Evolutionary conservation across 2,888 invertebrate genomes (phyloP).

Genomic region (Microchrysa polita): DNA sequence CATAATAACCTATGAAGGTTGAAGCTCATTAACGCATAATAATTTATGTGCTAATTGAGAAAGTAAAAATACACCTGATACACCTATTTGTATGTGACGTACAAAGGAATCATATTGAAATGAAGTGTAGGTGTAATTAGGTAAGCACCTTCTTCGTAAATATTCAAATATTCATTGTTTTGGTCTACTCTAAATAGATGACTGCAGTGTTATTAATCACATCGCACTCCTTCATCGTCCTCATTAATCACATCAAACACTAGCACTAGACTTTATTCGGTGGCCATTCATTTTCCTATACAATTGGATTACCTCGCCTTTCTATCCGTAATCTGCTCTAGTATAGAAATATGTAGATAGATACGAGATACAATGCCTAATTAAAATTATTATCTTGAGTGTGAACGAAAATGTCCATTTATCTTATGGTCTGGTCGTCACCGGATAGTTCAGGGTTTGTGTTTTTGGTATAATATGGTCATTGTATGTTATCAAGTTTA

Average conservation of each 20-base stretch:
- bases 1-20: too few species aligned
- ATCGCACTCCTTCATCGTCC: slow-evolving; percentile 2
- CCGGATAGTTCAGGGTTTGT: not conserved
- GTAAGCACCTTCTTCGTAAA: too few species aligned
- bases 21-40: too few species aligned
- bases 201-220: not conserved
- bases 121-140: too few species aligned
- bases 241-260: not conserved
- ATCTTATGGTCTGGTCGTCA: not conserved
- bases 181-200: not conserved
- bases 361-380: not conserved
- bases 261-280: not conserved
- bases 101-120: too few species aligned
- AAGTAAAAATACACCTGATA: too few species aligned
- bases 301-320: not conserved
- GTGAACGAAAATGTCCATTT: not conserved
- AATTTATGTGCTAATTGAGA: too few species aligned
- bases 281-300: not conserved
- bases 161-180: not conserved
- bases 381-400: slow-evolving; percentile 8
- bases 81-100: too few species aligned
- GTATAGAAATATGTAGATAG: too few species aligned
- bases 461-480: not conserved
- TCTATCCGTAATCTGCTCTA: not conserved
- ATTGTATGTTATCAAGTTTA: not conserved